A percentile compares a stretch with the other conserved stretches of the same genome.
phyloP scores from a whole-genome alignment of 2,888 invertebrate species.

The Onchidella celtica region DNA sequence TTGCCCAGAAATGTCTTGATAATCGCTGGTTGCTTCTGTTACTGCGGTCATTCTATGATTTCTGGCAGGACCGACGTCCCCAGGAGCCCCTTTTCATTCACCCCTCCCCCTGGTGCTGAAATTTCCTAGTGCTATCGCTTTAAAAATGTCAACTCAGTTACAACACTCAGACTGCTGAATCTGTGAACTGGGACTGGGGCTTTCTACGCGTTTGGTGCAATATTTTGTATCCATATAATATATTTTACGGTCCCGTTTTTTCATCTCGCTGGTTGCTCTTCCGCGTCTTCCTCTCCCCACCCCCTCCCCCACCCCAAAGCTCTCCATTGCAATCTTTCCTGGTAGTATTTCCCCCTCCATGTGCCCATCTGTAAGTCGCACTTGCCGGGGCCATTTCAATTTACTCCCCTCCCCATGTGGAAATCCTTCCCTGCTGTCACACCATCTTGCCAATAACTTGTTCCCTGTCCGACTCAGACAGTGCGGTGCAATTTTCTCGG shows the following conservation, averaged over 20 bases:
- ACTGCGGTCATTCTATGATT: not conserved
- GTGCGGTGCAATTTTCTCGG: not conserved
- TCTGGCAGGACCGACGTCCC: not conserved
- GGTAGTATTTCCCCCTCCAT: too few relatives aligned
- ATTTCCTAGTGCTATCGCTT: not conserved
- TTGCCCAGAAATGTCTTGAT: constrained; percentile 18
- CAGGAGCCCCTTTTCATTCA: not conserved
- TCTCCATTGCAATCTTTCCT: too few relatives aligned
- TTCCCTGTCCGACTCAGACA: too few relatives aligned
- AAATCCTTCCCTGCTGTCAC: not conserved
- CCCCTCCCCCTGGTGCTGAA: not conserved
- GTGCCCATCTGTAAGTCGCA: too few relatives aligned
- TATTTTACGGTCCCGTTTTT: too few relatives aligned
- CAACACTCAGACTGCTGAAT: too few relatives aligned
- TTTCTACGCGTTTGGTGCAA: too few relatives aligned
- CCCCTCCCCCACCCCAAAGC: not conserved
- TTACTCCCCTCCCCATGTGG: not conserved
- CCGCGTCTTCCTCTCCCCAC: not conserved
- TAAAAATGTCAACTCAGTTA: too few relatives aligned
- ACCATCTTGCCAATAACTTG: too few relatives aligned
- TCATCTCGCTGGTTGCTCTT: not conserved
- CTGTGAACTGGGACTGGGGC: too few relatives aligned
- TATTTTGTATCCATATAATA: too few relatives aligned
- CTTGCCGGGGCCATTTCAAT: too few relatives aligned
- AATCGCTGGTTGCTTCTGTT: not conserved